Evolutionary conservation across 2,113 vertebrate species (phyloP), one percentile per base, ranked within the genome.

Genomic region (Poicephalus gulielmi): DNA sequence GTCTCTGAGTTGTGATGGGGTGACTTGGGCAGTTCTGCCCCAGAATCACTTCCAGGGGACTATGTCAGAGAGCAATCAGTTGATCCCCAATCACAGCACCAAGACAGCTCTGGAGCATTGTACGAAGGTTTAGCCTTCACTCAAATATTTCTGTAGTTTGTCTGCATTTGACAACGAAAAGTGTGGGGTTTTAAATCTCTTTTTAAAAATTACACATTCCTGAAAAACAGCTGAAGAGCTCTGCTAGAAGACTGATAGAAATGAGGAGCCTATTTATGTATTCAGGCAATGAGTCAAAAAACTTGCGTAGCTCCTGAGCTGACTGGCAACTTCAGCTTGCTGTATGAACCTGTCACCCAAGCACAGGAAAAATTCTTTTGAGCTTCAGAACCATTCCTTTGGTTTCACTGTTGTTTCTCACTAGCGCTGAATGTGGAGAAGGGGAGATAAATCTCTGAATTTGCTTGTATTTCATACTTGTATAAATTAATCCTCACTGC

Each of bases 21-120:
- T 37, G 33, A 86, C 37, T 67, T 3, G 4, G 30, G 14, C 50
- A 31, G 30, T 24, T 88, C 27, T 85, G 23, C 19, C 9, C 17
- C 66, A 82, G 20, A 18, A 20, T 28, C 57, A 6, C 19, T 62
- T 44, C 76, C 27, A 57, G 62, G 50, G 31, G 28, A 22, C 12
- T 3, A 8, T 8, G 15, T 44, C 52, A 89, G 78, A 39, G 39
- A 52, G 27, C 1, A 1, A 11, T 18, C 5, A 0, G 3, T 6
- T 71, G 35, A 49, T 33, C 35, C 31, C 50, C 10, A 31, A 2
- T 30, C 39, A 24, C 4, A 43, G 17, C 63, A 74, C 35, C 41
- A 41, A 47, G 33, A 18, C 11, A 8, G 28, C 74, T 90, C 33
- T 49, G 18, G 7, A 74, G 6, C 7, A 1, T 11, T 66, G 28